A percentile compares a stretch with the other conserved stretches of the same genome.
Conservation (phyloP, 2,797 vertebrate species). For the Enteromius viviparus region DNA sequence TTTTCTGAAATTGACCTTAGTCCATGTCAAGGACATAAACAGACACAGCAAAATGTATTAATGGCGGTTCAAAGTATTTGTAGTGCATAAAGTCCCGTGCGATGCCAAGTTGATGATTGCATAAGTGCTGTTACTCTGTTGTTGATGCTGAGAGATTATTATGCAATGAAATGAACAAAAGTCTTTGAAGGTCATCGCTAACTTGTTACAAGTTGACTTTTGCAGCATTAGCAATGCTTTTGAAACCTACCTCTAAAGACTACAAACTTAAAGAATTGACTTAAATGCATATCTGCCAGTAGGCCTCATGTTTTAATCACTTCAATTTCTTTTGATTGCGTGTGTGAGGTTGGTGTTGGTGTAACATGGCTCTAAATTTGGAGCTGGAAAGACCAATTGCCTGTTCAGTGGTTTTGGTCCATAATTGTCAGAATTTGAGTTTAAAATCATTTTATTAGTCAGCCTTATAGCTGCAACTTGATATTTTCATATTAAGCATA, state of each 20-base stretch:
- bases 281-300: not conserved
- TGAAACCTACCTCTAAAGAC: conserved; percentile 36
- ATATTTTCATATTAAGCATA: conserved; percentile 9
- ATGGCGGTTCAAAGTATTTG: not conserved
- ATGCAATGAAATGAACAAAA: conserved; percentile 13
- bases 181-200: not conserved
- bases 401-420: not conserved
- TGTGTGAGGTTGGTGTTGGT: not conserved
- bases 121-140: not conserved
- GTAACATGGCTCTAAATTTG: not conserved
- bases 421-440: not conserved
- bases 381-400: not conserved
- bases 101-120: not conserved
- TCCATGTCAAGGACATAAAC: not conserved
- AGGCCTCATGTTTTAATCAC: not conserved
- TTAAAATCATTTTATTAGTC: not conserved
- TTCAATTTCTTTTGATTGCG: not conserved
- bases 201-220: conserved; percentile 19
- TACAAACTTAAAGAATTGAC: conserved; percentile 8
- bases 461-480: not conserved
- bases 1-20: not conserved
- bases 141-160: conserved; percentile 4
- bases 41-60: not conserved
- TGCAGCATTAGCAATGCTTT: not conserved
- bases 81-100: not conserved